These are phyloP conservation scores for Opisthocomus hoazin DNA, from an alignment of 2,113 vertebrate species.

Conservation along the genomic window DNA sequence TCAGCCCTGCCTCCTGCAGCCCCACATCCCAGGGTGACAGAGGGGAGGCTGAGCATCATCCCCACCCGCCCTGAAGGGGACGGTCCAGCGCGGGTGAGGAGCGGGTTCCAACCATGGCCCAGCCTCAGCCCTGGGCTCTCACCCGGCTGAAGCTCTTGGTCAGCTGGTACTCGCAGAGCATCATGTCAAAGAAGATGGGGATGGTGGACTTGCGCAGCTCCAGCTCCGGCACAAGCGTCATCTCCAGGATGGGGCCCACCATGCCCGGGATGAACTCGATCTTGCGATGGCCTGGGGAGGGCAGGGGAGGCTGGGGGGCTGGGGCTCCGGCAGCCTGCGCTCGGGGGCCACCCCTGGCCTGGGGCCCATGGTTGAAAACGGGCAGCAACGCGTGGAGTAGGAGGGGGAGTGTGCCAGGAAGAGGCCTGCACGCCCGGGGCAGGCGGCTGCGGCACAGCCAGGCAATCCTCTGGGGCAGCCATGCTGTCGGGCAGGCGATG, in stretches of 20 bases:
- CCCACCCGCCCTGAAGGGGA: background rate
- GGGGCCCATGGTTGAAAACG: accelerated
- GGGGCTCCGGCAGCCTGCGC: background rate
- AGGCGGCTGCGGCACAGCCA: accelerated
- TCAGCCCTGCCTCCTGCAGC: background rate
- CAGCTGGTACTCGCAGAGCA: slow-evolving; percentile 63
- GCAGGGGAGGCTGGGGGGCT: background rate
- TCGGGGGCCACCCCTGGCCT: background rate
- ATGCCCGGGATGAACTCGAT: slow-evolving; percentile 60
- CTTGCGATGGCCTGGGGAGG: slow-evolving; percentile 35
- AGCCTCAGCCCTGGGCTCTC: background rate
- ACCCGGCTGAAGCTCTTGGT: slow-evolving; percentile 34
- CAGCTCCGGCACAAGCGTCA: slow-evolving; percentile 55
- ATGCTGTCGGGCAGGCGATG: background rate
- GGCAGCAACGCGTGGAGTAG: background rate
- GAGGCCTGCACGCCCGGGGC: accelerated
- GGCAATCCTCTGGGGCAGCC: background rate
- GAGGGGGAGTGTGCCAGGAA: background rate
- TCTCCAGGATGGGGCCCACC: slow-evolving; percentile 68
- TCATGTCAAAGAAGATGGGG: slow-evolving; percentile 66
- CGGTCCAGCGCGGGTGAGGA: accelerated
- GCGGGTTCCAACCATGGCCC: background rate
- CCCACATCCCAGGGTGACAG: background rate
- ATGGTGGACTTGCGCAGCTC: slow-evolving; percentile 63
- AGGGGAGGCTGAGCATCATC: background rate